These are phyloP conservation scores for Therioaphis trifolii DNA, from an alignment of 2,888 invertebrate genomes.

Conservation along the genomic window DNA sequence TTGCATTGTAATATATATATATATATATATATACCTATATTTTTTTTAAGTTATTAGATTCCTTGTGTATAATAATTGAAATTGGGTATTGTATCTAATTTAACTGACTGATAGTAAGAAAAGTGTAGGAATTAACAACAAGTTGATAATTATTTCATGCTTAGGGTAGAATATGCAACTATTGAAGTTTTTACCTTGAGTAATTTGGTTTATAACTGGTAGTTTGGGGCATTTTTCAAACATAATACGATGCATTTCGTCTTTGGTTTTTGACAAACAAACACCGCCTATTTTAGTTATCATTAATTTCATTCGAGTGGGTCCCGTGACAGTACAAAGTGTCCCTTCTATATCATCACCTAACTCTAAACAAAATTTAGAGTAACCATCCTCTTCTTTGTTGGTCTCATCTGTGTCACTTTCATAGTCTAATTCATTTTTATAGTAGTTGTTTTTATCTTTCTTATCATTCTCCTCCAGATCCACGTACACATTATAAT, in stretches of 20 bases:
- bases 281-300: neutral
- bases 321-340: neutral
- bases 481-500: too few species aligned
- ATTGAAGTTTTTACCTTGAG: slow-evolving; percentile 6
- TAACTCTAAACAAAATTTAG: neutral
- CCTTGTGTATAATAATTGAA: too few species aligned
- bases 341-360: neutral
- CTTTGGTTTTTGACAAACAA: neutral
- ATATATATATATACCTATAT: too few species aligned
- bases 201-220: neutral
- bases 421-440: too few species aligned
- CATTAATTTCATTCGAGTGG: slow-evolving; percentile 15
- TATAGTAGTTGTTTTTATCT: neutral
- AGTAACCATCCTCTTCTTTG: neutral
- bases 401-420: neutral
- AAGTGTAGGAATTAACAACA: too few species aligned
- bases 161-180: too few species aligned
- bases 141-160: too few species aligned
- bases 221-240: neutral
- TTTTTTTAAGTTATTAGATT: too few species aligned
- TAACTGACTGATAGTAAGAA: too few species aligned
- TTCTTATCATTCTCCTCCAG: neutral
- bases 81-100: too few species aligned
- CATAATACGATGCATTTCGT: neutral
- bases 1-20: too few species aligned